A percentile compares a stretch with the other conserved stretches of the same genome.
Evolutionary conservation across 2,797 vertebrate species (phyloP).

Genomic region (Arnoldichthys spilopterus): DNA sequence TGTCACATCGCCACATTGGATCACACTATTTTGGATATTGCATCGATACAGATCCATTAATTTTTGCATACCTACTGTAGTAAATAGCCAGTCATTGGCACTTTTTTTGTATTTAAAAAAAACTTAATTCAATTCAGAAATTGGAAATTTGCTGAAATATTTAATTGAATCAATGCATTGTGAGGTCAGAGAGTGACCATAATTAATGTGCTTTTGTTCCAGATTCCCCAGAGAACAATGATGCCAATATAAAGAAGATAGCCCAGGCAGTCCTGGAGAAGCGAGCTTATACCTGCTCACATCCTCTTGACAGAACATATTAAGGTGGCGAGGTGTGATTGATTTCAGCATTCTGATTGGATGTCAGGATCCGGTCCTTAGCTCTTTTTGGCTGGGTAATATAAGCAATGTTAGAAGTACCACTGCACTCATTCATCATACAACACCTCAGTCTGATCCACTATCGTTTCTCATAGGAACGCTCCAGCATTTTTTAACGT

Average conservation of each 20-base stretch:
- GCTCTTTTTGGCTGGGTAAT: not conserved
- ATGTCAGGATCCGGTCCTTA: not conserved
- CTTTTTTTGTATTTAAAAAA: too few species aligned
- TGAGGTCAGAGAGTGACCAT: not conserved
- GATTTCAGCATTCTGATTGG: constrained; percentile 37
- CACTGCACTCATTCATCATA: not conserved
- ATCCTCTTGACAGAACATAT: constrained; percentile 88
- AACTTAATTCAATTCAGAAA: too few species aligned
- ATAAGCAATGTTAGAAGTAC: not conserved
- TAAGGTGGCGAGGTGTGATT: constrained; percentile 61
- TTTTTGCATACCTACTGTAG: too few species aligned
- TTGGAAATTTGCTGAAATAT: too few species aligned
- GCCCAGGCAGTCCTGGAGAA: constrained; percentile 85
- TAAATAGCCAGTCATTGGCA: too few species aligned
- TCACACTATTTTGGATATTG: too few species aligned
- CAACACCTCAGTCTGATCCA: not conserved
- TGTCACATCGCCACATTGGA: too few species aligned
- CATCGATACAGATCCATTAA: too few species aligned
- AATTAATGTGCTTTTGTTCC: constrained; percentile 40
- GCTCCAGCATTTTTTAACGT: not conserved
- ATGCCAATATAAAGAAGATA: constrained; percentile 89
- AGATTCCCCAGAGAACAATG: constrained; percentile 90
- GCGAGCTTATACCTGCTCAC: constrained; percentile 85
- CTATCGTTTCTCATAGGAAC: not conserved
- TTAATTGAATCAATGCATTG: not conserved